phyloP scores from a whole-genome alignment of 2,797 vertebrate species.

The Sebastes kiyomatsui region DNA sequence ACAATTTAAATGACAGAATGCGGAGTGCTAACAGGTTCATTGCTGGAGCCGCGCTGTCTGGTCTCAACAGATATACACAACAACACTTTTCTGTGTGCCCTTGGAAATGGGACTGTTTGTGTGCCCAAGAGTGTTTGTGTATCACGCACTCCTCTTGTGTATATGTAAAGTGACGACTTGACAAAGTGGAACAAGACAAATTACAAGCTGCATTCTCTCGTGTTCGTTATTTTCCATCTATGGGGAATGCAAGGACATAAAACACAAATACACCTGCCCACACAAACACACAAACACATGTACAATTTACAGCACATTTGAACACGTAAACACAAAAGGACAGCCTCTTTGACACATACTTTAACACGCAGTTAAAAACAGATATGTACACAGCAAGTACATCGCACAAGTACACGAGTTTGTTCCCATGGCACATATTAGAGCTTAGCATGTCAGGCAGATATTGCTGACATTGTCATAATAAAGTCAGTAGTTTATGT shows the following conservation, averaged over 20 bases:
- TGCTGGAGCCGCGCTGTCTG: slow-evolving; percentile 56
- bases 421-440: background rate
- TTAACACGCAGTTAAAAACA: slow-evolving; percentile 4
- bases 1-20: slow-evolving; percentile 21
- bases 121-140: slow-evolving; percentile 68
- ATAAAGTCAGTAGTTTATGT: slow-evolving; percentile 36
- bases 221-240: slow-evolving; percentile 58
- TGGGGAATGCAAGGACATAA: slow-evolving; percentile 23
- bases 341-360: background rate
- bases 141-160: slow-evolving; percentile 47
- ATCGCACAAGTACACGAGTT: background rate
- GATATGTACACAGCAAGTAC: background rate
- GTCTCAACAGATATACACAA: slow-evolving; percentile 59
- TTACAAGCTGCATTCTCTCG: slow-evolving; percentile 49
- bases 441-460: background rate
- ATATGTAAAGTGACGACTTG: slow-evolving; percentile 50
- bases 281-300: slow-evolving; percentile 11
- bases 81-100: slow-evolving; percentile 66
- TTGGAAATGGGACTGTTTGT: slow-evolving; percentile 62
- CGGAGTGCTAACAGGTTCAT: slow-evolving; percentile 39
- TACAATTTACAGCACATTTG: background rate
- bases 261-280: slow-evolving; percentile 48
- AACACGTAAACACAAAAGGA: slow-evolving; percentile 8
- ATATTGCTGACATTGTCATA: slow-evolving; percentile 14
- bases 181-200: slow-evolving; percentile 61